Conservation (phyloP, 2,888 invertebrate genomes). For the Luperina testacea region DNA sequence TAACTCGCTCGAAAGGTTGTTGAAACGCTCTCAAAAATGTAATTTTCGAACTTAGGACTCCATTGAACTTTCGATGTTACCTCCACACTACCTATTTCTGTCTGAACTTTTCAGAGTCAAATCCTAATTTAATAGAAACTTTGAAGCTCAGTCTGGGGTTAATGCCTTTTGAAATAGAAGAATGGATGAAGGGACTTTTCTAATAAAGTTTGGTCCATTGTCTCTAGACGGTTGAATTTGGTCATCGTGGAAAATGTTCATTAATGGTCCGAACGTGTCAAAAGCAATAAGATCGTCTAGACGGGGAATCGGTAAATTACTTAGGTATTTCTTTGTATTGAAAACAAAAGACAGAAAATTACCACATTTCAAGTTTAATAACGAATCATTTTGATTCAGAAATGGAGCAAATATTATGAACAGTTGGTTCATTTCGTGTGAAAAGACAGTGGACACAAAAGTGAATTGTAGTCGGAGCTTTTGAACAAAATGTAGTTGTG, state of each 20-base stretch:
- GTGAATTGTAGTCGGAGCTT: constrained; percentile 41
- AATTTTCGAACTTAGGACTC: constrained; percentile 39
- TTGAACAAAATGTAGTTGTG: constrained; percentile 24
- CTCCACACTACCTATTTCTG: constrained; percentile 26
- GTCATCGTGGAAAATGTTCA: constrained; percentile 41
- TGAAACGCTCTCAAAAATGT: constrained; percentile 39
- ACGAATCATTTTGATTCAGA: constrained; percentile 9
- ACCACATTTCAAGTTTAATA: constrained; percentile 21
- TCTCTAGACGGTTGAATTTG: constrained; percentile 41
- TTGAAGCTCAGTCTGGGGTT: constrained; percentile 28
- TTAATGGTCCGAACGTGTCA: constrained; percentile 35
- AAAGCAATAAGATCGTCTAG: constrained; percentile 54
- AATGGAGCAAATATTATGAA: constrained; percentile 26
- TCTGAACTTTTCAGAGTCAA: constrained; percentile 37
- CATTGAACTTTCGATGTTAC: constrained; percentile 30
- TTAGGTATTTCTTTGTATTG: constrained; percentile 25
- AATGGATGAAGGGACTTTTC: constrained; percentile 32
- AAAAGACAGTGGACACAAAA: constrained; percentile 31
- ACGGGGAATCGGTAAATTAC: constrained; percentile 28
- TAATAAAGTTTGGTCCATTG: constrained; percentile 50
- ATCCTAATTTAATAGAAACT: constrained; percentile 36
- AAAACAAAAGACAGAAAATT: constrained; percentile 42
- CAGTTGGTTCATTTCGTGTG: constrained; percentile 10
- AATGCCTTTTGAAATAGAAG: constrained; percentile 33
- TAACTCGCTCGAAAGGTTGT: constrained; percentile 31